Evolutionary conservation across 2,888 invertebrate genomes (phyloP).

Genomic region (Teinopalpus imperialis): DNA sequence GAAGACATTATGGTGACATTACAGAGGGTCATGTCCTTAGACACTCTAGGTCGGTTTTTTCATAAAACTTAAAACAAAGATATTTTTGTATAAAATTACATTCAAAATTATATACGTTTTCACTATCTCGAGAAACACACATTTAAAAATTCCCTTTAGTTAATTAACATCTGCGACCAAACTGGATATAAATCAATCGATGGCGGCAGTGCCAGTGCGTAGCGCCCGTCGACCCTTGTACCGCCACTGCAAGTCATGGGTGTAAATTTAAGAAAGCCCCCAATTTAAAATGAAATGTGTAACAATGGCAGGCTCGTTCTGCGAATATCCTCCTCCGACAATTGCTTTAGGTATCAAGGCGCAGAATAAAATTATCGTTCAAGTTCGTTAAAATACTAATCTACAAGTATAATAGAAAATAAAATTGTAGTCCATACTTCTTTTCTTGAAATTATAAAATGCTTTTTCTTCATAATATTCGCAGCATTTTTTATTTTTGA

Average conservation of each 20-base stretch:
- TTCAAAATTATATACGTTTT: too few relatives aligned
- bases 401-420: background rate
- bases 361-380: conserved; percentile 67
- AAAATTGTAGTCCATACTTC: background rate
- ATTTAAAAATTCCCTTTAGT: conserved; percentile 13
- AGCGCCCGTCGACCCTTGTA: conserved; percentile 46
- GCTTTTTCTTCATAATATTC: too few relatives aligned
- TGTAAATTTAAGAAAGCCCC: conserved; percentile 80
- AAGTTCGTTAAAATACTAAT: conserved; percentile 17
- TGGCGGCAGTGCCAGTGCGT: conserved; percentile 30
- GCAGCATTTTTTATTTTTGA: too few relatives aligned
- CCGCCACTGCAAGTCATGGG: conserved; percentile 73
- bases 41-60: too few relatives aligned
- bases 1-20: too few relatives aligned
- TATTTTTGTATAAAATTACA: too few relatives aligned
- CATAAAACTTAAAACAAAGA: too few relatives aligned
- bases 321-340: conserved; percentile 75
- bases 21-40: too few relatives aligned
- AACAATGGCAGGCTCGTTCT: conserved; percentile 74
- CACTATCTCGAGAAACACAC: conserved; percentile 11
- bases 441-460: too few relatives aligned
- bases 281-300: conserved; percentile 79
- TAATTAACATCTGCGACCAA: conserved; percentile 25
- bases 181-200: conserved; percentile 50
- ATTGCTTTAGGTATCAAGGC: conserved; percentile 66